phyloP scores from a whole-genome alignment of 2,797 vertebrate species.

The Brachymystax lenok region DNA sequence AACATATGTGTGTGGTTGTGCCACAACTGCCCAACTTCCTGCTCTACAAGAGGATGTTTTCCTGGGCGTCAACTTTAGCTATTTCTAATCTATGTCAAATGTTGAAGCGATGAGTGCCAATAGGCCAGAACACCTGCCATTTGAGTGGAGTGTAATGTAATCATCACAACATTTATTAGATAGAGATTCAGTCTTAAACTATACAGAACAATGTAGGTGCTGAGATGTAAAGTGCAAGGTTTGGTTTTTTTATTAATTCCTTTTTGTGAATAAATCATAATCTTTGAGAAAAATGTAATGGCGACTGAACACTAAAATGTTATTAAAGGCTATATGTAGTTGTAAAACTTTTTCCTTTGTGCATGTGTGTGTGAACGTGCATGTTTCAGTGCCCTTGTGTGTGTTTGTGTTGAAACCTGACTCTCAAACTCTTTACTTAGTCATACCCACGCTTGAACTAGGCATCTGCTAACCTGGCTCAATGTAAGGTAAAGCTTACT shows the following conservation, averaged over 20 bases:
- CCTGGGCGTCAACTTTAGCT: not conserved
- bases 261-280: too few relatives aligned
- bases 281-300: not conserved
- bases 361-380: not conserved
- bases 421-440: not conserved
- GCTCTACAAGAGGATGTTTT: not conserved
- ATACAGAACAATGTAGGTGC: too few relatives aligned
- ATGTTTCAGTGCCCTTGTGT: not conserved
- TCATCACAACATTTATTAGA: too few relatives aligned
- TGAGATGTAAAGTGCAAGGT: too few relatives aligned
- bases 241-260: too few relatives aligned
- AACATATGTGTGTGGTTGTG: constrained; percentile 54
- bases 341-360: not conserved
- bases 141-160: too few relatives aligned
- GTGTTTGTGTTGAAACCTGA: not conserved
- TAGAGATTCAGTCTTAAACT: too few relatives aligned
- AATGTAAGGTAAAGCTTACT: not conserved
- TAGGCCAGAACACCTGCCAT: too few relatives aligned
- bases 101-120: not conserved
- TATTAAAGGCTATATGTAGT: not conserved
- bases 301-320: not conserved
- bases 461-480: not conserved
- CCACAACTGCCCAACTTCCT: constrained; percentile 5
- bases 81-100: not conserved
- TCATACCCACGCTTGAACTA: not conserved